Percentiles rank a stretch among this genome's conserved stretches.
These are phyloP conservation scores for Fragum fragum DNA, from an alignment of 2,888 invertebrate species.

Conservation along the genomic window DNA sequence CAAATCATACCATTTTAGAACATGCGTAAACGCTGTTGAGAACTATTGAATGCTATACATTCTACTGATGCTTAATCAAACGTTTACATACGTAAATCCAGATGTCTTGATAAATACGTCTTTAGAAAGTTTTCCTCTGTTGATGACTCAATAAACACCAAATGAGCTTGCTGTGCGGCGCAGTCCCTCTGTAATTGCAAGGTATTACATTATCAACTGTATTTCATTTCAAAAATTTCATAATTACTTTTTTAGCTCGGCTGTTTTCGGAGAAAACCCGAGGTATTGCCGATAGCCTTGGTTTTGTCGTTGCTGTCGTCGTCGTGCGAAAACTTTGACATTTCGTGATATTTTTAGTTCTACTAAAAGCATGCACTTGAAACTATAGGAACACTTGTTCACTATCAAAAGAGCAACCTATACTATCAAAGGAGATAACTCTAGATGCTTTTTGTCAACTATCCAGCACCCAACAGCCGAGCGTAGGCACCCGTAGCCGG, in stretches of 20 bases:
- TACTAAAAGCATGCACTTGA: background rate
- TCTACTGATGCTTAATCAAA: background rate
- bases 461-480: too few species aligned
- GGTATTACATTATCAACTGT: background rate
- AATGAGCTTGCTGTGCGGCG: background rate
- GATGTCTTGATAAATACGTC: constrained; percentile 1
- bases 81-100: background rate
- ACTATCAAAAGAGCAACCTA: too few species aligned
- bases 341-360: too few species aligned
- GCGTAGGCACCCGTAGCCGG: too few species aligned
- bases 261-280: too few species aligned
- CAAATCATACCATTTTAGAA: background rate
- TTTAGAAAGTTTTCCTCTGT: background rate
- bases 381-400: too few species aligned
- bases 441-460: too few species aligned
- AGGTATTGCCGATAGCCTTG: too few species aligned
- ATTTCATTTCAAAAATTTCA: too few species aligned
- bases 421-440: too few species aligned
- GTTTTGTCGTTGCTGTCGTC: background rate
- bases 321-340: too few species aligned
- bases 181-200: background rate
- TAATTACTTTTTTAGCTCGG: too few species aligned
- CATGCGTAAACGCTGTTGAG: background rate
- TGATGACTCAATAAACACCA: background rate
- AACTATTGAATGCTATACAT: background rate